A percentile compares a stretch with the other conserved stretches of the same genome.
phyloP scores from a whole-genome alignment of 1,140 invertebrate genomes.

The Acromyrmex echinatior region DNA sequence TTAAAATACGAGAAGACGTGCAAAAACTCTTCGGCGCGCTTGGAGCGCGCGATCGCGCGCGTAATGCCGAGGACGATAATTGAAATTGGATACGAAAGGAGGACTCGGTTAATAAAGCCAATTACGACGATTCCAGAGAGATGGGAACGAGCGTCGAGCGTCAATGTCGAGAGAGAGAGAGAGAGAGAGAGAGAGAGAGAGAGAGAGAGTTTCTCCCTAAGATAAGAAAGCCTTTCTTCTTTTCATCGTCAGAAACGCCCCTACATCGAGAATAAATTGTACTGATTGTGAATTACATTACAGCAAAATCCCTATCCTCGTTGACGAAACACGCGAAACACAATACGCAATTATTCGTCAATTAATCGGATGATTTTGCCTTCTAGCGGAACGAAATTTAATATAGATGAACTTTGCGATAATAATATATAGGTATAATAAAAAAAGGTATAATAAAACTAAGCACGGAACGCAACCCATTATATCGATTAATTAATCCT shows the following conservation, averaged over 20 bases:
- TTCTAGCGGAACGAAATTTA: conserved; percentile 23
- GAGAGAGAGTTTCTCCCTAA: background rate
- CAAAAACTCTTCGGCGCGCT: conserved; percentile 48
- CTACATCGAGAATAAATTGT: conserved; percentile 30
- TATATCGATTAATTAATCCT: conserved; percentile 1
- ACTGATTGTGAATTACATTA: conserved; percentile 40
- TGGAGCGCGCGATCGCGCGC: conserved; percentile 33
- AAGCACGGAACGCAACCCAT: background rate
- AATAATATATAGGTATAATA: conserved; percentile 12
- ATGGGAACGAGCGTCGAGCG: conserved; percentile 43
- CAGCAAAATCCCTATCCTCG: background rate
- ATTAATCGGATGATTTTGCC: conserved; percentile 40
- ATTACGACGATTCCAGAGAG: conserved; percentile 69
- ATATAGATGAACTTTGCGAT: conserved; percentile 20
- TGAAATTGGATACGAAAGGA: conserved; percentile 71
- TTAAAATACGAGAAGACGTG: conserved; percentile 56
- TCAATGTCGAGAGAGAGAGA: conserved; percentile 15
- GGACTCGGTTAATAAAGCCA: conserved; percentile 70
- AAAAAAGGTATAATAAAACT: conserved; percentile 1
- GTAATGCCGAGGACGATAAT: conserved; percentile 68
- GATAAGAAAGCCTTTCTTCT: conserved; percentile 39
- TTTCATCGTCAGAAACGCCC: background rate
- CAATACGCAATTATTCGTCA: conserved; percentile 53
- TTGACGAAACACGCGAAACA: conserved; percentile 13
- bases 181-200: background rate